Evolutionary conservation across 2,888 invertebrate species (phyloP).

Genomic region (Torymus tubicola): DNA sequence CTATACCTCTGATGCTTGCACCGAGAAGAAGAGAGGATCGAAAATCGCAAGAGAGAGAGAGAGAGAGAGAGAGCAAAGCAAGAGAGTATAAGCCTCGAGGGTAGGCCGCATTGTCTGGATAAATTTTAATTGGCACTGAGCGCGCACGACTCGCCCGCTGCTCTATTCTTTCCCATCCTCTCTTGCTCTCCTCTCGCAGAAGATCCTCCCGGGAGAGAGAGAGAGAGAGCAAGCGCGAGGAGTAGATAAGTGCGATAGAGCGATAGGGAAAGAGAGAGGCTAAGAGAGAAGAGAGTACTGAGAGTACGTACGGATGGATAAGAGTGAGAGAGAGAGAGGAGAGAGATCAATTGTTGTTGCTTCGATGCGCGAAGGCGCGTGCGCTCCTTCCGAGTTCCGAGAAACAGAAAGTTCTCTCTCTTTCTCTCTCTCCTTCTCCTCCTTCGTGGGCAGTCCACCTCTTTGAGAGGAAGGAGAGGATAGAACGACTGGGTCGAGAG

Average conservation of each 20-base stretch:
- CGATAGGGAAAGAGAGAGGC: slow-evolving; percentile 16
- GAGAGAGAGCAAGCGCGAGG: not conserved
- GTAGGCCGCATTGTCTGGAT: slow-evolving; percentile 52
- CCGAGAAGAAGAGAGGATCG: slow-evolving; percentile 6
- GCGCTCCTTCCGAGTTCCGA: slow-evolving; percentile 42
- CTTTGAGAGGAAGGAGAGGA: not conserved
- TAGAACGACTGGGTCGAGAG: not conserved
- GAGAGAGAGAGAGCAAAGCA: slow-evolving; percentile 21
- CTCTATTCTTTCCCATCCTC: slow-evolving; percentile 6
- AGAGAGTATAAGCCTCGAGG: slow-evolving; percentile 28
- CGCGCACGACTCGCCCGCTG: slow-evolving; percentile 50
- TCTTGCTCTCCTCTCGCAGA: slow-evolving; percentile 45
- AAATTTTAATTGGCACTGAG: slow-evolving; percentile 53
- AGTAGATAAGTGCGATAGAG: slow-evolving; percentile 17
- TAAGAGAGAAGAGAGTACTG: slow-evolving; percentile 5
- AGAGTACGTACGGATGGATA: slow-evolving; percentile 18
- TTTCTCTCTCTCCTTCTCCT: too few species aligned
- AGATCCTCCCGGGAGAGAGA: not conserved
- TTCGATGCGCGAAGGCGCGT: too few species aligned
- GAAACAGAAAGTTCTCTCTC: slow-evolving; percentile 45
- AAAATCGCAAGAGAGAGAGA: slow-evolving; percentile 38
- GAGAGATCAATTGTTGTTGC: slow-evolving; percentile 45
- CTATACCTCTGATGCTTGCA: too few species aligned
- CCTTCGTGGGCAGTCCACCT: slow-evolving; percentile 28
- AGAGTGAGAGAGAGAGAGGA: slow-evolving; percentile 28